Evolutionary conservation across 1,140 invertebrate species (phyloP), one percentile per base, ranked within the genome.

Genomic region (Zaprionus africanus): DNA sequence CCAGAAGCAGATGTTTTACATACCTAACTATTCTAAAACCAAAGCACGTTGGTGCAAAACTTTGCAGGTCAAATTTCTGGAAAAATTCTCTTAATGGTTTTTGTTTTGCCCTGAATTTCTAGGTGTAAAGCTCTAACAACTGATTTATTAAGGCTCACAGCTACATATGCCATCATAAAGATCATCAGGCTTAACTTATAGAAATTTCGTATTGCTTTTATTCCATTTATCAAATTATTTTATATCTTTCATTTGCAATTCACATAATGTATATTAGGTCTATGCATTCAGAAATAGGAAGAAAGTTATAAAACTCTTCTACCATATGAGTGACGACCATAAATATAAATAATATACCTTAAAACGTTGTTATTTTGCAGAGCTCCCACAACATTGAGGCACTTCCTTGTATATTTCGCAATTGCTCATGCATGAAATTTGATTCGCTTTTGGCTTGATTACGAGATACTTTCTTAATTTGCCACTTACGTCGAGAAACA

Each of bases 381-480:
- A 11, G 9, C 19, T 22, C 7, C 3, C 19, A 22, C 19, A 4
- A 51, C 22, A n/a, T 7, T 1, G 19, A 12, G 46, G 1, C 19
- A 51, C 5, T 51, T 51, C 17, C 1, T 11, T 51, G 46, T 19
- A n/a, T 4, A 22, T 46, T 68, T n/a, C 22, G 0, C 53, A 65
- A 56, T 38, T 62, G 54, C 12, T 56, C 41, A 34, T 58, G 60
- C 60, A 41, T 62, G 36, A 67, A 62, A 63, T 74, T 74, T 62
- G 62, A 65, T 65, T 72, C 24, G 34, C 11, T 43, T 59, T 22
- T 59, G 38, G 43, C 26, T 41, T 53, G 34, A 46, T 58, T 67
- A 41, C 53, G 69, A 41, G 12, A 58, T 74, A 59, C 67, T 53
- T 77, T 74, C 70, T 58, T 77, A 67, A 77, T 67, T 74, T 57